phyloP scores from a whole-genome alignment of 2,113 vertebrate genomes.

The Ahaetulla prasina region DNA sequence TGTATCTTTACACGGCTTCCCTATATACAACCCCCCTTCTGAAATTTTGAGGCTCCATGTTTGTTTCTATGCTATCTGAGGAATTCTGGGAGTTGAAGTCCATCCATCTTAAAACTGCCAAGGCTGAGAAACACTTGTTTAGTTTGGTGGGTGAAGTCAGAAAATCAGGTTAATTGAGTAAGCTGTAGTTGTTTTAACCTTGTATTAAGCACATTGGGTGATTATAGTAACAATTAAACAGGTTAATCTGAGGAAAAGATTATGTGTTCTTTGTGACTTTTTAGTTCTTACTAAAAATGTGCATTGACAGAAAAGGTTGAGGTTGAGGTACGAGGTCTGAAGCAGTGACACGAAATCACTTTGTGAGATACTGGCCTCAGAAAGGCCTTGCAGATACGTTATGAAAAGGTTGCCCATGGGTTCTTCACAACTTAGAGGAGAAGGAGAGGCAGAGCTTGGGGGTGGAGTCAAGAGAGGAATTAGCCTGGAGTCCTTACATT shows the following conservation, averaged over 20 bases:
- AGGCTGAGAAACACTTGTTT: not conserved
- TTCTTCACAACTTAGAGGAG: not conserved
- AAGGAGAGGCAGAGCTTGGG: not conserved
- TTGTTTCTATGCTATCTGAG: not conserved
- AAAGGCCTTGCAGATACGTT: not conserved
- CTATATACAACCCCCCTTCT: not conserved
- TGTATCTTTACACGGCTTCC: not conserved
- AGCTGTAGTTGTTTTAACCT: not conserved
- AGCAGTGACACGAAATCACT: not conserved
- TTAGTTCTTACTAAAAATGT: not conserved
- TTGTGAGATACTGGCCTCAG: not conserved
- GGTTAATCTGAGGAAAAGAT: not conserved
- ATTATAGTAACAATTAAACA: not conserved
- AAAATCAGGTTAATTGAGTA: not conserved
- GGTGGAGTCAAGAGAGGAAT: not conserved
- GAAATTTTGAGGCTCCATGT: not conserved
- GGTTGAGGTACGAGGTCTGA: not conserved
- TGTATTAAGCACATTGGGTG: not conserved
- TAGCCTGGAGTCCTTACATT: not conserved
- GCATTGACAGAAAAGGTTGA: not conserved
- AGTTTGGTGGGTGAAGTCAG: not conserved
- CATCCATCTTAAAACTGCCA: not conserved
- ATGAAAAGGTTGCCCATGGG: not conserved
- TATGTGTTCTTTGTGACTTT: not conserved
- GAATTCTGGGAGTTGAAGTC: not conserved